phyloP scores from a whole-genome alignment of 1,140 invertebrate genomes.

The Musca domestica region DNA sequence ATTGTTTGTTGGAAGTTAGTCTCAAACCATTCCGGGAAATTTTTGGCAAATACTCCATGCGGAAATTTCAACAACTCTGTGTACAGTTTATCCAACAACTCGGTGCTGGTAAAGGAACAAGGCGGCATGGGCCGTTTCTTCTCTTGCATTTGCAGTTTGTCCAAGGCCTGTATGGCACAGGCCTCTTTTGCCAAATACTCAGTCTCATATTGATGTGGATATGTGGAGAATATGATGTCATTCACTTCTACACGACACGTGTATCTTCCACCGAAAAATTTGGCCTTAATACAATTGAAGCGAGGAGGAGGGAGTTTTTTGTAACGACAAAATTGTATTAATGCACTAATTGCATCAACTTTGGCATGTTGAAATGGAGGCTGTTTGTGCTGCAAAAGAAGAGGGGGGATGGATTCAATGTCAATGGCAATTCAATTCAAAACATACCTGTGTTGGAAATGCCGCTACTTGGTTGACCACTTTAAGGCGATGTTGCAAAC shows the following conservation, averaged over 20 bases:
- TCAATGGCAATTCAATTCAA: neutral
- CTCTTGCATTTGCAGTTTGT: conserved; percentile 37
- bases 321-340: conserved; percentile 36
- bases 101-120: conserved; percentile 32
- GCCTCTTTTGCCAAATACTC: conserved; percentile 31
- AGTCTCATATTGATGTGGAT: conserved; percentile 38
- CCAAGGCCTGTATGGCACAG: conserved; percentile 37
- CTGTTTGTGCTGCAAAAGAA: conserved; percentile 14
- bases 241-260: conserved; percentile 41
- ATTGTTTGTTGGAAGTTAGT: conserved; percentile 37
- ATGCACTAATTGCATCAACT: conserved; percentile 30
- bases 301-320: conserved; percentile 30
- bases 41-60: conserved; percentile 45
- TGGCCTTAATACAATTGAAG: conserved; percentile 32
- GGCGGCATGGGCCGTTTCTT: conserved; percentile 29
- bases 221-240: conserved; percentile 37
- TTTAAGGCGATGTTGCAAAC: neutral
- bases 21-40: conserved; percentile 44
- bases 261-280: conserved; percentile 23
- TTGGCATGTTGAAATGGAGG: conserved; percentile 8
- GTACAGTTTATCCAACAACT: conserved; percentile 40
- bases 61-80: conserved; percentile 38
- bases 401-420: neutral
- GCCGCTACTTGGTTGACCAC: neutral
- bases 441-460: neutral